These are phyloP conservation scores for Saccostrea cuccullata DNA, from an alignment of 1,140 invertebrate species.

Conservation along the genomic window DNA sequence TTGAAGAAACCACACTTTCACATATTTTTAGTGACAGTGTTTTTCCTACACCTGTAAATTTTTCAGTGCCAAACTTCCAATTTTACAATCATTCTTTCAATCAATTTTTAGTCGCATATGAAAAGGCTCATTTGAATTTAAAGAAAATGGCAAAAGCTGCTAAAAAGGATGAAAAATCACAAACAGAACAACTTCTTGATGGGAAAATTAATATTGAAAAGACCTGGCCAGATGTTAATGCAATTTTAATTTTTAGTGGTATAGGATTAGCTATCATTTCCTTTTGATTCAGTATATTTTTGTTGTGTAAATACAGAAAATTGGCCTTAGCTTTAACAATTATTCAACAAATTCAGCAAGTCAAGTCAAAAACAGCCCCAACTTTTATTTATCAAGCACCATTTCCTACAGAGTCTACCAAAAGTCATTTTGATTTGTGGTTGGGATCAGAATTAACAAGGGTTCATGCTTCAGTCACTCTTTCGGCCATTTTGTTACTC, in stretches of 20 bases:
- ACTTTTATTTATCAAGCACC: conserved; percentile 34
- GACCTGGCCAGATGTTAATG: conserved; percentile 20
- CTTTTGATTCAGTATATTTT: neutral
- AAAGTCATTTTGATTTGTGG: neutral
- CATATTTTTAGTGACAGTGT: no score
- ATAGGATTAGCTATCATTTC: neutral
- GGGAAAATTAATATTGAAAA: neutral
- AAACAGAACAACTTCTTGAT: conserved; percentile 48
- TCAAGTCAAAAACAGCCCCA: conserved; percentile 33
- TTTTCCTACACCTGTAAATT: no score
- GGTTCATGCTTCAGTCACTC: neutral
- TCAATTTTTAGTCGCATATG: no score
- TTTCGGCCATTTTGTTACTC: neutral
- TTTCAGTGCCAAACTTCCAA: no score
- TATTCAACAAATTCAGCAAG: conserved; percentile 28
- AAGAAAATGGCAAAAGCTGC: conserved; percentile 46
- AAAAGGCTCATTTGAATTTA: conserved; percentile 37
- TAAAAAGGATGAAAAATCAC: conserved; percentile 29
- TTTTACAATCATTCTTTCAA: no score
- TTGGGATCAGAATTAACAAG: conserved; percentile 10
- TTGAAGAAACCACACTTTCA: no score
- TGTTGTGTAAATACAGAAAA: conserved; percentile 46
- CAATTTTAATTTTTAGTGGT: neutral
- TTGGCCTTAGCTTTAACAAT: conserved; percentile 34
- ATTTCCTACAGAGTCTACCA: no score